Evolutionary conservation across 2,888 invertebrate species (phyloP).

Genomic region (Mylabris sibirica): DNA sequence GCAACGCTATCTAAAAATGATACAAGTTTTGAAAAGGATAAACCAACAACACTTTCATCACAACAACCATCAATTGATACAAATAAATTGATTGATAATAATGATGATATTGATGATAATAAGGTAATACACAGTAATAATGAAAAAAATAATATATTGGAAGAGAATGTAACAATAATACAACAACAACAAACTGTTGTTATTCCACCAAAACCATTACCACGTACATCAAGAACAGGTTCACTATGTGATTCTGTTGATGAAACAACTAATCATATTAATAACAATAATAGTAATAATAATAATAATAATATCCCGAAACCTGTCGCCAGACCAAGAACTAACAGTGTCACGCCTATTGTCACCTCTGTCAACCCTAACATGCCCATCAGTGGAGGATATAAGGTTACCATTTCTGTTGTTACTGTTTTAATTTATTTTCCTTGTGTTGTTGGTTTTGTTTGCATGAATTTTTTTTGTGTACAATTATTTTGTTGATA

Average conservation of each 20-base stretch:
- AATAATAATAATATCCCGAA: slow-evolving; percentile 62
- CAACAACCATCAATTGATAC: slow-evolving; percentile 19
- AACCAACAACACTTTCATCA: slow-evolving; percentile 55
- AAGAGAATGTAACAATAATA: slow-evolving; percentile 58
- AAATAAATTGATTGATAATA: not conserved
- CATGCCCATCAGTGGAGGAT: slow-evolving; percentile 67
- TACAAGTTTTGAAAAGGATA: slow-evolving; percentile 63
- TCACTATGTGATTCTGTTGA: slow-evolving; percentile 75
- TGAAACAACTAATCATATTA: slow-evolving; percentile 54
- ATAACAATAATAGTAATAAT: slow-evolving; percentile 1
- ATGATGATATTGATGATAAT: slow-evolving; percentile 19
- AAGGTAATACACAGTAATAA: slow-evolving; percentile 42
- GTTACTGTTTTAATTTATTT: slow-evolving; percentile 31
- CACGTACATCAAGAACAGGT: slow-evolving; percentile 75
- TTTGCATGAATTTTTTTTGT: slow-evolving; percentile 21
- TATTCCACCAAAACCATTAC: slow-evolving; percentile 80
- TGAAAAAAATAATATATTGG: slow-evolving; percentile 45
- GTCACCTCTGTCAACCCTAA: slow-evolving; percentile 68
- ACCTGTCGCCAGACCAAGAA: slow-evolving; percentile 75
- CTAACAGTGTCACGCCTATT: slow-evolving; percentile 65
- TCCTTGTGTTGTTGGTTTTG: slow-evolving; percentile 12
- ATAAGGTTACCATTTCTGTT: slow-evolving; percentile 70
- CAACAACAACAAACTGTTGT: slow-evolving; percentile 34
- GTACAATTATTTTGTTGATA: no score
- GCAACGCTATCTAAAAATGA: slow-evolving; percentile 62